Conservation (phyloP, 2,888 invertebrate species). For the Limnephilus rhombicus region DNA sequence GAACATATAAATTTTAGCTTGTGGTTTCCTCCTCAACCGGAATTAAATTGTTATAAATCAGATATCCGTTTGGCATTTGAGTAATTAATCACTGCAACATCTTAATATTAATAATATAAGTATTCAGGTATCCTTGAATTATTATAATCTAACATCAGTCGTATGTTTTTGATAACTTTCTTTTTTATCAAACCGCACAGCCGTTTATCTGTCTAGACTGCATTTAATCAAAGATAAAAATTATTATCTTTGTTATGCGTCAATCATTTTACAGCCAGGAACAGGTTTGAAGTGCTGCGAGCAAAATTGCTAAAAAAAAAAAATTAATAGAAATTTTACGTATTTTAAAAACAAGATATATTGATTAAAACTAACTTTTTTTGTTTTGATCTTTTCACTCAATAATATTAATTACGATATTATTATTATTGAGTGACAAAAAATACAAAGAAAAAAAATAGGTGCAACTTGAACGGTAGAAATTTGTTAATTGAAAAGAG, state of each 20-base stretch:
- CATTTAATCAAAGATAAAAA: not conserved
- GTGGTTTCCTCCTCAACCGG: not conserved
- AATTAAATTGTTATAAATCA: not conserved
- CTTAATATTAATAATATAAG: not conserved
- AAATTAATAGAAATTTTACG: not conserved
- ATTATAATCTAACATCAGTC: not conserved
- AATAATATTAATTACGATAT: too few species aligned
- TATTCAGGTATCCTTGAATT: not conserved
- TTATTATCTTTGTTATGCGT: not conserved
- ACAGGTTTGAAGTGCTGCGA: not conserved
- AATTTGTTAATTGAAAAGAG: too few species aligned
- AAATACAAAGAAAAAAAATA: too few species aligned
- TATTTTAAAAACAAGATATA: not conserved
- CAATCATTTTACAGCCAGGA: not conserved
- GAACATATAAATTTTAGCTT: too few species aligned
- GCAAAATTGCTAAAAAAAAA: not conserved
- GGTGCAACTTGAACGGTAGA: too few species aligned
- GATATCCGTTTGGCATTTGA: not conserved
- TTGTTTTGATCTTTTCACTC: too few species aligned
- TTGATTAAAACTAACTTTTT: too few species aligned
- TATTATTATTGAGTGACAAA: too few species aligned
- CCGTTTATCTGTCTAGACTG: not conserved
- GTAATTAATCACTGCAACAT: not conserved
- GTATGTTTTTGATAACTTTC: not conserved
- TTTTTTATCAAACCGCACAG: not conserved